Conservation (phyloP, 2,797 vertebrate genomes). For the Heteromormyrus szaboi region DNA sequence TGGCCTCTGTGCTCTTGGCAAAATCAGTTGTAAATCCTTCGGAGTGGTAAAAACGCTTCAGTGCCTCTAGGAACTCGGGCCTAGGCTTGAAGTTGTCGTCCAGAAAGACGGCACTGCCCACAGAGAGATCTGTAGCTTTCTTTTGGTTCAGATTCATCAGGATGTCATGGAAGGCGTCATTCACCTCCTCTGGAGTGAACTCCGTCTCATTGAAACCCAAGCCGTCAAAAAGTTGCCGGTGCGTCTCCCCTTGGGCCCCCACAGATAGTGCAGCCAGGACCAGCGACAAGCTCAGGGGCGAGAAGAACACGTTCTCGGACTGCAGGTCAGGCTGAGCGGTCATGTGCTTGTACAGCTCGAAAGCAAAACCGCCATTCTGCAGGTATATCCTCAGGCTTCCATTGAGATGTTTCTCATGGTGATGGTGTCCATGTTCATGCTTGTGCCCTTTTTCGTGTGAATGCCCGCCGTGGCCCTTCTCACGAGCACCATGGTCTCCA, state of each 20-base stretch:
- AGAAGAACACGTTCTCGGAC: conserved; percentile 73
- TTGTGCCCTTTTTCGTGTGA: neutral
- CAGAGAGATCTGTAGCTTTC: conserved; percentile 43
- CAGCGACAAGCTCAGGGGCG: conserved; percentile 71
- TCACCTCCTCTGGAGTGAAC: conserved; percentile 54
- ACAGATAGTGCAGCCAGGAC: conserved; percentile 75
- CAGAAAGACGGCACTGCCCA: conserved; percentile 71
- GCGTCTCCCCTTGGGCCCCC: conserved; percentile 74
- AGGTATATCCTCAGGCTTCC: conserved; percentile 23
- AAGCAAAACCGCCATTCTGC: conserved; percentile 69
- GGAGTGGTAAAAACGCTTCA: conserved; percentile 66
- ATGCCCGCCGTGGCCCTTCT: neutral
- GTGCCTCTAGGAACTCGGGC: conserved; percentile 58
- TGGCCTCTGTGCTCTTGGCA: conserved; percentile 45
- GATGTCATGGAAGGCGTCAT: conserved; percentile 65
- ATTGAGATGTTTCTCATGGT: neutral
- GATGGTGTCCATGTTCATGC: conserved; percentile 16
- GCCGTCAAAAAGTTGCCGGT: conserved; percentile 67
- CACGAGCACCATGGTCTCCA: neutral
- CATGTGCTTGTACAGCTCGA: conserved; percentile 66
- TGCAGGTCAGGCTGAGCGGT: conserved; percentile 36
- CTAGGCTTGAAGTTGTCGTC: conserved; percentile 52
- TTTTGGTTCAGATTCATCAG: conserved; percentile 47
- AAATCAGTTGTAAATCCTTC: conserved; percentile 71
- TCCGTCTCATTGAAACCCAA: conserved; percentile 62